Percentiles rank a stretch among this genome's conserved stretches.
phyloP scores from a whole-genome alignment of 2,888 invertebrate species.

The Beris morrisii region DNA sequence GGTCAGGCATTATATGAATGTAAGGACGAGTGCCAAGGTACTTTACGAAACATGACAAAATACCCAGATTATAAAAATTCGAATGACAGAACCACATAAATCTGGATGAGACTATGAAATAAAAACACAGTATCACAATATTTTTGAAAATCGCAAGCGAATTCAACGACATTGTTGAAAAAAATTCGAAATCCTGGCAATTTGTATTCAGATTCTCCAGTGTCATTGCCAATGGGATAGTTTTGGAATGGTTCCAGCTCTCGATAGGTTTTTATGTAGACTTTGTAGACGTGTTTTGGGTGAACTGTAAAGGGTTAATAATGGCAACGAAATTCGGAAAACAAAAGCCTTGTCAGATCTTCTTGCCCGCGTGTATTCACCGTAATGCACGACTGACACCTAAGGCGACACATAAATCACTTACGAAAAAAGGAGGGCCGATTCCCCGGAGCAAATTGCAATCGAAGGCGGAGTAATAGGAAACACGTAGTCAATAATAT shows the following conservation, averaged over 20 bases:
- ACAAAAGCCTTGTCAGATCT: no score
- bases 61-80: slow-evolving; percentile 34
- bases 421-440: slow-evolving; percentile 6
- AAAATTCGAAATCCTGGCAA: no score
- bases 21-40: slow-evolving; percentile 9
- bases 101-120: neutral
- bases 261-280: neutral
- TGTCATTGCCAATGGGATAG: no score
- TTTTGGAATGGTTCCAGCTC: neutral
- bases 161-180: no score
- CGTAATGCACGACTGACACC: neutral
- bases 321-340: no score
- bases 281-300: neutral
- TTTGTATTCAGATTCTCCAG: no score
- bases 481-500: slow-evolving; percentile 8
- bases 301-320: neutral
- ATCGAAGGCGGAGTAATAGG: neutral
- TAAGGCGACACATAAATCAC: slow-evolving; percentile 11
- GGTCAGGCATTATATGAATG: slow-evolving; percentile 30
- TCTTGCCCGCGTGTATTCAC: neutral
- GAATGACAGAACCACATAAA: slow-evolving; percentile 34
- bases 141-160: neutral
- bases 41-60: slow-evolving; percentile 32
- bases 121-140: neutral
- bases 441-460: neutral